A percentile compares a stretch with the other conserved stretches of the same genome.
Conservation (phyloP, 1,140 invertebrate species). For the Drosophila athabasca region DNA sequence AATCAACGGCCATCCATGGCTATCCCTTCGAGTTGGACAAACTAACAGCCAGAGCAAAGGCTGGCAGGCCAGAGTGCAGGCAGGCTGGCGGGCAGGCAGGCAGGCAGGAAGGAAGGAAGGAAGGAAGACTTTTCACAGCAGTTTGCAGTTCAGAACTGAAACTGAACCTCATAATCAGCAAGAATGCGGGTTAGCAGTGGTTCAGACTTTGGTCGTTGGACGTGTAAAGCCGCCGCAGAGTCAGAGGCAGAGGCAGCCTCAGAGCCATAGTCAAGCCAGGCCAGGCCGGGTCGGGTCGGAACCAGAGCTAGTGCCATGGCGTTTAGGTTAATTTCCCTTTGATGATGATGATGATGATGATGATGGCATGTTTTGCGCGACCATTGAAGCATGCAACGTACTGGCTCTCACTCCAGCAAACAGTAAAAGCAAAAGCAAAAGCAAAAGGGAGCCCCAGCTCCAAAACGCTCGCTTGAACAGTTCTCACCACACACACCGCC, state of each 20-base stretch:
- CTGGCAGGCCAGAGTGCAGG: no score
- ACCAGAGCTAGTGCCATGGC: slow-evolving; percentile 41
- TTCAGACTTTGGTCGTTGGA: slow-evolving; percentile 15
- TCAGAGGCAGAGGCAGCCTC: slow-evolving; percentile 21
- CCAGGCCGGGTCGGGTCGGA: background rate
- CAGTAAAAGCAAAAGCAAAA: slow-evolving; percentile 17
- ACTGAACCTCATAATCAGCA: slow-evolving; percentile 61
- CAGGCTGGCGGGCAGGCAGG: no score
- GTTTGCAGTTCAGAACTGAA: slow-evolving; percentile 46
- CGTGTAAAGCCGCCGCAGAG: slow-evolving; percentile 45
- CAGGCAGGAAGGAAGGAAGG: slow-evolving; percentile 27
- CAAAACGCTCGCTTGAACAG: slow-evolving; percentile 73
- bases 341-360: slow-evolving; percentile 65
- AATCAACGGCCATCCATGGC: slow-evolving; percentile 45
- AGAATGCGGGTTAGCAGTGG: slow-evolving; percentile 26
- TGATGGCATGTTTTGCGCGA: slow-evolving; percentile 78
- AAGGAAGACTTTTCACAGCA: slow-evolving; percentile 38
- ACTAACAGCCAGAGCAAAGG: slow-evolving; percentile 5
- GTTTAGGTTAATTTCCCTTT: slow-evolving; percentile 80
- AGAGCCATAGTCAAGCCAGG: background rate
- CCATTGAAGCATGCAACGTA: slow-evolving; percentile 77
- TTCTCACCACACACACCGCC: slow-evolving; percentile 49
- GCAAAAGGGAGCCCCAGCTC: background rate
- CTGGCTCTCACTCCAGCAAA: slow-evolving; percentile 64
- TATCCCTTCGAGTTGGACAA: slow-evolving; percentile 27